Evolutionary conservation across 2,113 vertebrate species (phyloP).

Genomic region (Microtus ochrogaster): DNA sequence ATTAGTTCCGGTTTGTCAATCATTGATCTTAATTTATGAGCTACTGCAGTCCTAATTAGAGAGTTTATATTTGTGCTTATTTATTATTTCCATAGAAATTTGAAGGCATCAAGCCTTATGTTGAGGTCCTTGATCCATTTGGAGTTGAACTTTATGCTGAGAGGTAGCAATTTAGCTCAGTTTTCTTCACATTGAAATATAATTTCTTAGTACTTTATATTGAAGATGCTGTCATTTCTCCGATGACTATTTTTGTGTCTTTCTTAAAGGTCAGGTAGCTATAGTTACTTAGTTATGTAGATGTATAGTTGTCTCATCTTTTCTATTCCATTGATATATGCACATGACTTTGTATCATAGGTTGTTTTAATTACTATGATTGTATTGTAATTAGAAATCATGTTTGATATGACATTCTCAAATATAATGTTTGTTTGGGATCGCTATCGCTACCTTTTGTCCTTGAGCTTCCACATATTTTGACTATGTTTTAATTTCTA

Average conservation of each 20-base stretch:
- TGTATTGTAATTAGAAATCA: not conserved
- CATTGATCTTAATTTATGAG: not conserved
- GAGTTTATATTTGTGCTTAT: not conserved
- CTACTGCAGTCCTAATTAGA: not conserved
- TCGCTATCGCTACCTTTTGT: not conserved
- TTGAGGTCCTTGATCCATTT: not conserved
- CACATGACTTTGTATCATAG: not conserved
- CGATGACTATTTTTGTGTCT: not conserved
- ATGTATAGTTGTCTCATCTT: not conserved
- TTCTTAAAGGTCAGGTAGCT: not conserved
- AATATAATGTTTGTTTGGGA: not conserved
- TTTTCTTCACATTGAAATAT: not conserved
- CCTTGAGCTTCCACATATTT: not conserved
- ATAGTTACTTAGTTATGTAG: not conserved
- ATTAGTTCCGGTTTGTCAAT: not conserved
- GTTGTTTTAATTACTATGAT: not conserved
- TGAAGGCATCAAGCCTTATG: not conserved
- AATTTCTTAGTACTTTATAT: not conserved
- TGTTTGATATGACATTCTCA: not conserved
- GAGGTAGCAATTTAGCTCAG: not conserved
- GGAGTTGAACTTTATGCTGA: not conserved
- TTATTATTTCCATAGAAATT: not conserved
- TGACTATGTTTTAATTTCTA: not conserved
- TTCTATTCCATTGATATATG: not conserved
- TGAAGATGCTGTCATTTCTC: not conserved